A percentile compares a stretch with the other conserved stretches of the same genome.
These are phyloP conservation scores for Acanthurus tractus DNA, from an alignment of 2,797 vertebrate genomes.

Conservation along the genomic window DNA sequence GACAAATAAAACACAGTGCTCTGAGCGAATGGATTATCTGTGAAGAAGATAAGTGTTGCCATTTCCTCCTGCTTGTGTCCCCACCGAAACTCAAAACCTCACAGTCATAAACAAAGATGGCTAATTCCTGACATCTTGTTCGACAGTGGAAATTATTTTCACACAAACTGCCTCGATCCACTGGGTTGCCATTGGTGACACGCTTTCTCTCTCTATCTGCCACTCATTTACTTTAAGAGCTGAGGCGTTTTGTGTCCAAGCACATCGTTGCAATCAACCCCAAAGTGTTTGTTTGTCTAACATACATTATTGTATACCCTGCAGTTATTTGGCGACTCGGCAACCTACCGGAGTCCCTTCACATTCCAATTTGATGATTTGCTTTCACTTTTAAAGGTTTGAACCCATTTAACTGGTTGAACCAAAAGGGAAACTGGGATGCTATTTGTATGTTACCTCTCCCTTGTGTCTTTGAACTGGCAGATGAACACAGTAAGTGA, in stretches of 20 bases:
- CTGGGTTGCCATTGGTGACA: conserved; percentile 59
- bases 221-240: conserved; percentile 15
- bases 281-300: not conserved
- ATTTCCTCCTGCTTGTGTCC: not conserved
- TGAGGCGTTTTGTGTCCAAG: conserved; percentile 27
- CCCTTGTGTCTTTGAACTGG: conserved; percentile 16
- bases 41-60: not conserved
- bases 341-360: not conserved
- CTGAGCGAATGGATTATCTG: not conserved
- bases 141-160: conserved; percentile 11
- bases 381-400: not conserved
- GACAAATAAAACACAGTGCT: not conserved
- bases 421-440: not conserved
- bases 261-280: conserved; percentile 23
- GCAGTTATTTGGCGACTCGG: not conserved
- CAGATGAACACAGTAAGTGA: conserved; percentile 19
- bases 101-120: conserved; percentile 19
- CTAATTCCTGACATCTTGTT: conserved; percentile 12
- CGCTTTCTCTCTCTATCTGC: not conserved
- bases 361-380: conserved; percentile 13
- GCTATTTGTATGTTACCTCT: not conserved
- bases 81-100: not conserved
- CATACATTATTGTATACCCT: not conserved
- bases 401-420: not conserved
- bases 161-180: conserved; percentile 9